phyloP scores from a whole-genome alignment of 2,888 invertebrate genomes.

The Penaeus monodon region DNA sequence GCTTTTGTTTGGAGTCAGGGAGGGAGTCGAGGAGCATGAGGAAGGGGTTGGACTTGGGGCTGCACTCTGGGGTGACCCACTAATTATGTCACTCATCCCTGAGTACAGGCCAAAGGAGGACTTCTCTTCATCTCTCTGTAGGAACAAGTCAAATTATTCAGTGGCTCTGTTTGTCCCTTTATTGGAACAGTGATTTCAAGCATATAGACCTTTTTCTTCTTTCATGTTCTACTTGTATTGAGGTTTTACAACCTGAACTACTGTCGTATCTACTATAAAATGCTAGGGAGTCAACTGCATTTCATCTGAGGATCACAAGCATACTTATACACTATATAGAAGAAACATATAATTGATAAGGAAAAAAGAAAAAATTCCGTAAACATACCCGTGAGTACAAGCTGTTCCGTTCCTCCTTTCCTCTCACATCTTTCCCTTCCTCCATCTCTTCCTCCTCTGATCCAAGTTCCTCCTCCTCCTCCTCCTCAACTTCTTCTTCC shows the following conservation, averaged over 20 bases:
- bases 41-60: conserved; percentile 20
- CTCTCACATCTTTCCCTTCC: conserved; percentile 20
- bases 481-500: conserved; percentile 13
- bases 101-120: conserved; percentile 43
- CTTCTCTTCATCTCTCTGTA: conserved; percentile 35
- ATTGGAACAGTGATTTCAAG: too few relatives aligned
- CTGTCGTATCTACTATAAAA: too few relatives aligned
- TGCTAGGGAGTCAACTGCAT: too few relatives aligned
- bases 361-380: neutral
- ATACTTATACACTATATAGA: too few relatives aligned
- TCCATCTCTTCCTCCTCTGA: conserved; percentile 30
- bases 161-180: too few relatives aligned
- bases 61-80: conserved; percentile 15
- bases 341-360: too few relatives aligned
- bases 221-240: neutral
- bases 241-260: too few relatives aligned
- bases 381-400: neutral
- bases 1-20: conserved; percentile 27
- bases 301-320: too few relatives aligned
- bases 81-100: conserved; percentile 56
- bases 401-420: conserved; percentile 22
- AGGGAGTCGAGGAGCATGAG: conserved; percentile 42
- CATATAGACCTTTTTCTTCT: too few relatives aligned
- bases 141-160: neutral
- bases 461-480: conserved; percentile 16